Evolutionary conservation across 1,140 invertebrate species (phyloP).

Genomic region (Drosophila melanogaster): Release_6_plus_ISO1_MT NT_033779.5:16043001-16043500

Average conservation of each 20-base stretch:
- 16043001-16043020: conserved; percentile 33
- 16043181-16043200: conserved; percentile 71
- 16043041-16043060: conserved; percentile 53
- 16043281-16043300: conserved; percentile 32
- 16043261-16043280: neutral
- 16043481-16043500: too few species aligned
- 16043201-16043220: conserved; percentile 67
- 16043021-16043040: conserved; percentile 15
- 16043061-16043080: conserved; percentile 56
- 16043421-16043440: too few species aligned
- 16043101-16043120: conserved; percentile 70
- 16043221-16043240: conserved; percentile 17
- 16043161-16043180: conserved; percentile 71
- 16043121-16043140: conserved; percentile 80
- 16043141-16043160: conserved; percentile 73
- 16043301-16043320: conserved; percentile 35
- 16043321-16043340: conserved; percentile 15
- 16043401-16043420: neutral
- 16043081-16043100: conserved; percentile 77
- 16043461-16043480: too few species aligned
- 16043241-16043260: conserved; percentile 48
- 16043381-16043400: conserved; percentile 5
- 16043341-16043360: conserved; percentile 50
- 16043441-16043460: too few species aligned
- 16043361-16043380: conserved; percentile 45